Conservation (phyloP, 2,888 invertebrate genomes). For the Nomada fucata region DNA sequence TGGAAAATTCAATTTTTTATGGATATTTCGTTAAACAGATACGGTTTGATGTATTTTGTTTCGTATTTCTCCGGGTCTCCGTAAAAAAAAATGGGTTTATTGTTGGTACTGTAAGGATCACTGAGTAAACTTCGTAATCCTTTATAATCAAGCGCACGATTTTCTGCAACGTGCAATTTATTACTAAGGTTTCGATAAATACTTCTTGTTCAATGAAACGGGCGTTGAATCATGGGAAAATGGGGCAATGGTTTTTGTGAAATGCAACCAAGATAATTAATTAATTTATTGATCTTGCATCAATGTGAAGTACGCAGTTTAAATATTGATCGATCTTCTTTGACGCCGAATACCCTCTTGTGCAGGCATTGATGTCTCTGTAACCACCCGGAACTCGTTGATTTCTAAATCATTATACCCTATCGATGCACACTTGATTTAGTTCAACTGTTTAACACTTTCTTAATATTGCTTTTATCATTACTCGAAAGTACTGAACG, state of each 20-base stretch:
- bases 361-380: slow-evolving; percentile 54
- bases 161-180: not conserved
- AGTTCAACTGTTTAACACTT: not conserved
- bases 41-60: too few relatives aligned
- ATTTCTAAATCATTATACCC: not conserved
- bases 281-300: not conserved
- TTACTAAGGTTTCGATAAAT: not conserved
- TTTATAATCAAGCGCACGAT: not conserved
- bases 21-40: too few relatives aligned
- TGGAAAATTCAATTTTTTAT: too few relatives aligned
- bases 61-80: too few relatives aligned
- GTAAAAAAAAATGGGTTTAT: too few relatives aligned
- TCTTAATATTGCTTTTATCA: not conserved
- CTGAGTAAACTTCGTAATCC: not conserved
- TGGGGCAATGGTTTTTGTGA: not conserved
- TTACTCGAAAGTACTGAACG: not conserved
- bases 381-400: not conserved
- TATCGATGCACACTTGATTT: not conserved
- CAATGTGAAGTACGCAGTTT: too few relatives aligned
- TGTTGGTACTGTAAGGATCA: too few relatives aligned
- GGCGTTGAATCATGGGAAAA: too few relatives aligned
- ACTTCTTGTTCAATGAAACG: not conserved
- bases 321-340: not conserved
- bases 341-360: slow-evolving; percentile 26
- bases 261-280: not conserved